Evolutionary conservation across 1,140 invertebrate genomes (phyloP).

Genomic region (Chironomus tepperi): DNA sequence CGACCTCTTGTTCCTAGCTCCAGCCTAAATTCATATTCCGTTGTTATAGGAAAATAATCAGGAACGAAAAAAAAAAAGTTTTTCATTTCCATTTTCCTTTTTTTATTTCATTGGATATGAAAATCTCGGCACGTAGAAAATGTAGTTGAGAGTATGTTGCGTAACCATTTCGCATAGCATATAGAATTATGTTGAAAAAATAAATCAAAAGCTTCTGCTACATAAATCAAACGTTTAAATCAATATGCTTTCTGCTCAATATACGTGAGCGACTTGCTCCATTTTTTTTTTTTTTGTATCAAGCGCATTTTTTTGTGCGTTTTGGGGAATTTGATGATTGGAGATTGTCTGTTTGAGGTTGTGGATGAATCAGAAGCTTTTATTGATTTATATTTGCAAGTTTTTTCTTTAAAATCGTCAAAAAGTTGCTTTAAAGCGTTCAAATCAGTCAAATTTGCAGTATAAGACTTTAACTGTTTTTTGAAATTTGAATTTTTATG

Average conservation of each 20-base stretch:
- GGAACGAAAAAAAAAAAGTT: neutral
- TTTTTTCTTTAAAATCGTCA: neutral
- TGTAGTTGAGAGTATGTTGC: slow-evolving; percentile 12
- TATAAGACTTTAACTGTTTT: too few species aligned
- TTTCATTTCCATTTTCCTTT: too few species aligned
- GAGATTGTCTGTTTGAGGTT: neutral
- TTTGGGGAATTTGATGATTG: neutral
- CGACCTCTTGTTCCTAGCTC: neutral
- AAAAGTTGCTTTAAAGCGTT: too few species aligned
- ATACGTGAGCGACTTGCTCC: neutral
- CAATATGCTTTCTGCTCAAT: neutral
- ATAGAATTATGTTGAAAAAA: neutral
- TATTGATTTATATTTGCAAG: neutral
- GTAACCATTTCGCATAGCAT: neutral
- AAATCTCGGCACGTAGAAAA: slow-evolving; percentile 3
- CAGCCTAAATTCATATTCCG: neutral
- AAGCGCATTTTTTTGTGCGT: neutral
- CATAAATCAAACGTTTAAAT: slow-evolving; percentile 9
- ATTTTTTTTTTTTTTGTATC: neutral
- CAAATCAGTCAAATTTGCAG: too few species aligned
- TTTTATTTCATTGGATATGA: too few species aligned
- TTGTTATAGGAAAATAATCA: slow-evolving; percentile 2
- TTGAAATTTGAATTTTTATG: too few species aligned
- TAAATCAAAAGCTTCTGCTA: slow-evolving; percentile 7
- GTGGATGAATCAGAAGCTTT: neutral